Percentiles rank a stretch among this genome's conserved stretches.
Evolutionary conservation across 2,113 vertebrate species (phyloP).

Genomic region (Chamaetylas fuelleborni): DNA sequence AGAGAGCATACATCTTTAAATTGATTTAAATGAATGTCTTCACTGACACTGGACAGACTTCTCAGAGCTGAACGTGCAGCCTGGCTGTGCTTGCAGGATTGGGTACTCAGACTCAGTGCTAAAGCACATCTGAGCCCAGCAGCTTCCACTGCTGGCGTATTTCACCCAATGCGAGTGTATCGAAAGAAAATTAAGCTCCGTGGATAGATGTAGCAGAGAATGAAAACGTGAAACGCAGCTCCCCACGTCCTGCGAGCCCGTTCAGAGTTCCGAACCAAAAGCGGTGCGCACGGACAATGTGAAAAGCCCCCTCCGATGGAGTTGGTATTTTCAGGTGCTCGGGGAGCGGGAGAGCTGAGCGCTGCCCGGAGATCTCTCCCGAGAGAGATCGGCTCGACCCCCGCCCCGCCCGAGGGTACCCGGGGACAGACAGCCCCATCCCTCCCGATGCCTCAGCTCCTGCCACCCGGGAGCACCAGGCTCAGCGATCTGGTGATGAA

Average conservation of each 20-base stretch:
- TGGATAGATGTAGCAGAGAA: not conserved
- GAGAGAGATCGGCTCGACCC: not conserved
- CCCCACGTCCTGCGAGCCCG: not conserved
- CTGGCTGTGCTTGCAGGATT: not conserved
- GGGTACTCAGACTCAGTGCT: not conserved
- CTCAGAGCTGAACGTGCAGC: not conserved
- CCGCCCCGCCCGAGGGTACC: not conserved
- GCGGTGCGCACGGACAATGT: fast-evolving
- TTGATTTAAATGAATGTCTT: not conserved
- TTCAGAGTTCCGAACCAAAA: not conserved
- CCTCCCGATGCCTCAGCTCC: not conserved
- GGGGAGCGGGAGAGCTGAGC: not conserved
- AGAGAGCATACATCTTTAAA: not conserved
- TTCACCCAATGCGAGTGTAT: fast-evolving
- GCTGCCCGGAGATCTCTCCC: not conserved
- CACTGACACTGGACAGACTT: not conserved
- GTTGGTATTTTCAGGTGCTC: not conserved
- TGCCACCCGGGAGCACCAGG: not conserved
- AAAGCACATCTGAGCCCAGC: not conserved
- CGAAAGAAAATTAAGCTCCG: not conserved
- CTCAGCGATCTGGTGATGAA: not conserved
- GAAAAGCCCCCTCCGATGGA: not conserved
- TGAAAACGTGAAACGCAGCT: fast-evolving
- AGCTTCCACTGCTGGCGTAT: not conserved
- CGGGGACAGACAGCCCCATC: not conserved